Evolutionary conservation across 2,888 invertebrate species (phyloP).

Genomic region (Aphidoletes aphidimyza): DNA sequence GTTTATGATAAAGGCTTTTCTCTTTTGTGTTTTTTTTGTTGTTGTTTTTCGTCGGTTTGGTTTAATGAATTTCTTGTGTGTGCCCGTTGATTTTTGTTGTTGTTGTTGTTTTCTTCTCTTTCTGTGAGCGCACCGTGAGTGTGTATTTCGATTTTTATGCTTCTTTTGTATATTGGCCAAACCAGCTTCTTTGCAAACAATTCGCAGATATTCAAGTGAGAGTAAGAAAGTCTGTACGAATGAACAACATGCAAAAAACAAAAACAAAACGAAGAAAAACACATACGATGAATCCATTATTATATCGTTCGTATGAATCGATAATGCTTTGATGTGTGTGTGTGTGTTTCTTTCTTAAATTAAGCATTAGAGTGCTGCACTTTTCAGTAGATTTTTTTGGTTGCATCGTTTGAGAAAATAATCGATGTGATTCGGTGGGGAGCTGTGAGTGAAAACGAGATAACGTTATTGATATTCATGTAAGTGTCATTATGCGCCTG

Average conservation of each 20-base stretch:
- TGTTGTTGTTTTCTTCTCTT: not conserved
- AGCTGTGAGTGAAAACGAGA: too few species aligned
- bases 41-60: not conserved
- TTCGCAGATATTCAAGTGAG: constrained; percentile 9
- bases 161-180: not conserved
- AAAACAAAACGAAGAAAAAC: too few species aligned
- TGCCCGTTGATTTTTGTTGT: not conserved
- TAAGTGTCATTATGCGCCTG: not conserved
- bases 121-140: too few species aligned
- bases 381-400: not conserved
- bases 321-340: not conserved
- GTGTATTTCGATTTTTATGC: not conserved
- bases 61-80: not conserved
- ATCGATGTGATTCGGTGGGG: too few species aligned
- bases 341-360: not conserved
- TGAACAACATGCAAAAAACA: not conserved
- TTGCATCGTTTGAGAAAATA: too few species aligned
- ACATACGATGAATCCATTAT: constrained; percentile 17
- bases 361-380: constrained; percentile 9
- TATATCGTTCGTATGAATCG: not conserved
- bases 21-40: not conserved
- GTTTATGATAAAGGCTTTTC: constrained; percentile 46
- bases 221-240: constrained; percentile 30
- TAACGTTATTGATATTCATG: too few species aligned
- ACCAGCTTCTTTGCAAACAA: not conserved